Percentiles rank a stretch among this genome's conserved stretches.
These are phyloP conservation scores for Drosophila ezoana DNA, from an alignment of 2,888 invertebrate genomes.

Conservation along the genomic window DNA sequence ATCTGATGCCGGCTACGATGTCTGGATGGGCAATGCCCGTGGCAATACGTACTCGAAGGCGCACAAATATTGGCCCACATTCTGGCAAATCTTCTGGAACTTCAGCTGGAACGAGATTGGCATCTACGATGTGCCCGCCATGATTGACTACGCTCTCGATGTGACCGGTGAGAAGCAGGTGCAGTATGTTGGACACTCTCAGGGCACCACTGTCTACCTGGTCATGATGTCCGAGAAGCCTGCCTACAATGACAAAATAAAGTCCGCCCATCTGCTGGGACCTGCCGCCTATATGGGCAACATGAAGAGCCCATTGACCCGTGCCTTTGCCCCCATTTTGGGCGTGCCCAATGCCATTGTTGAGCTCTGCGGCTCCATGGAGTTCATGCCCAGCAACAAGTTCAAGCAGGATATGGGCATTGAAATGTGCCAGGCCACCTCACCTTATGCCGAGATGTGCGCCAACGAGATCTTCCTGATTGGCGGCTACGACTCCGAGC, in stretches of 20 bases:
- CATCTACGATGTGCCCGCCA: constrained; percentile 93
- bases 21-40: constrained; percentile 93
- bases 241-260: constrained; percentile 66
- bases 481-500: constrained; percentile 85
- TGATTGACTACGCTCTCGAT: constrained; percentile 88
- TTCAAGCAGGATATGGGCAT: constrained; percentile 84
- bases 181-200: constrained; percentile 94
- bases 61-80: constrained; percentile 85
- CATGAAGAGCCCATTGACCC: constrained; percentile 83
- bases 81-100: constrained; percentile 77
- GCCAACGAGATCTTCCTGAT: constrained; percentile 88
- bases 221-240: constrained; percentile 84
- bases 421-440: constrained; percentile 84
- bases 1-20: constrained; percentile 89
- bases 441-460: constrained; percentile 86
- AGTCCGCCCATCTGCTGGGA: constrained; percentile 84
- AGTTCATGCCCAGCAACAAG: constrained; percentile 75
- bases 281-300: constrained; percentile 86
- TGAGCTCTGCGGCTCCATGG: constrained; percentile 74
- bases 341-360: constrained; percentile 78
- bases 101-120: constrained; percentile 95
- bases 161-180: constrained; percentile 65
- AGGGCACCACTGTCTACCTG: constrained; percentile 93
- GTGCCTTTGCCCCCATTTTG: constrained; percentile 69
- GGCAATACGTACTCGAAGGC: constrained; percentile 88